Percentiles rank a stretch among this genome's conserved stretches.
phyloP scores from a whole-genome alignment of 1,140 invertebrate genomes.

The Babylonia areolata region DNA sequence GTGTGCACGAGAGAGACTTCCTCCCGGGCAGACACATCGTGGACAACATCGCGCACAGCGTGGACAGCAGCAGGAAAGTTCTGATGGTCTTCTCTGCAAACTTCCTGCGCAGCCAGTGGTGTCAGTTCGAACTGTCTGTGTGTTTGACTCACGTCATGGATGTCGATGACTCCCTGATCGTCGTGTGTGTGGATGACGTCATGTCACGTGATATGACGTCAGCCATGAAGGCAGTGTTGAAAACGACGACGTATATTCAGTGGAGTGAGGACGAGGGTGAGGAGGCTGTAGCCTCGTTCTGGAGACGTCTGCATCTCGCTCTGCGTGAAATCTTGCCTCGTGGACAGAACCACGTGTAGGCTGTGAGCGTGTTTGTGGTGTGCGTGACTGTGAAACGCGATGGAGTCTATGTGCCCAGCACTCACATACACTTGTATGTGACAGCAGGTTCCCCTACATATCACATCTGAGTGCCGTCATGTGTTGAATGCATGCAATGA shows the following conservation, averaged over 20 bases:
- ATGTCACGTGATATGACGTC: constrained; percentile 25
- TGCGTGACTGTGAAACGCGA: too few relatives aligned
- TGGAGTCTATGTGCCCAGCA: too few relatives aligned
- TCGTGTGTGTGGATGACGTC: constrained; percentile 46
- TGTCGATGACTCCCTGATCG: constrained; percentile 33
- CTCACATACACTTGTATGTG: too few relatives aligned
- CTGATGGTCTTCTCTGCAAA: constrained; percentile 16
- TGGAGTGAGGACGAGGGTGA: constrained; percentile 8
- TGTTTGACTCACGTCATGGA: constrained; percentile 41
- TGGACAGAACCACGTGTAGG: not conserved
- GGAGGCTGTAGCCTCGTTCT: constrained; percentile 10
- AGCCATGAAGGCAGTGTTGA: constrained; percentile 31
- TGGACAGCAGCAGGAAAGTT: constrained; percentile 47
- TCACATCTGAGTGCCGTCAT: too few relatives aligned
- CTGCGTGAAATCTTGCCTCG: constrained; percentile 1
- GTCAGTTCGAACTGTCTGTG: constrained; percentile 74
- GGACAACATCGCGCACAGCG: constrained; percentile 57
- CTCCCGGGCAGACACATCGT: constrained; percentile 51
- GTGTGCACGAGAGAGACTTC: constrained; percentile 67
- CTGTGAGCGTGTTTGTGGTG: too few relatives aligned
- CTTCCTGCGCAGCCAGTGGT: constrained; percentile 55
- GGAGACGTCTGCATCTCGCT: constrained; percentile 8
- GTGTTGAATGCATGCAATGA: too few relatives aligned
- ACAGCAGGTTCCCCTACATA: too few relatives aligned
- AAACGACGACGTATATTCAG: constrained; percentile 37